Percentiles rank a stretch among this genome's conserved stretches.
These are phyloP conservation scores for Cistogaster globosa DNA, from an alignment of 2,888 invertebrate species.

Conservation along the genomic window DNA sequence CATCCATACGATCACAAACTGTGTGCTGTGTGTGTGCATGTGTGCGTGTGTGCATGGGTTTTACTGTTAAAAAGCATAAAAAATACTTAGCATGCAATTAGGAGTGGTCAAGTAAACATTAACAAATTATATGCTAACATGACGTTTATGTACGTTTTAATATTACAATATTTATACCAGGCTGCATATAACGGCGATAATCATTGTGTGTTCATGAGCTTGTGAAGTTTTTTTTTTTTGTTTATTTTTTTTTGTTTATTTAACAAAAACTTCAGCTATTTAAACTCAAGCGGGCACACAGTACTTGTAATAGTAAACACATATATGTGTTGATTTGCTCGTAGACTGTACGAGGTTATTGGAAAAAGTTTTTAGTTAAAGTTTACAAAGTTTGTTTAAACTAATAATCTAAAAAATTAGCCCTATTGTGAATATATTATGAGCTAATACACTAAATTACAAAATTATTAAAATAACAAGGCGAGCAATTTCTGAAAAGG, in stretches of 20 bases:
- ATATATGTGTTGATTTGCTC: background rate
- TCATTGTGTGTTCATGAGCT: conserved; percentile 33
- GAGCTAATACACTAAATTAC: too few species aligned
- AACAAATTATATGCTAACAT: conserved; percentile 79
- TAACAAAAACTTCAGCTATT: conserved; percentile 14
- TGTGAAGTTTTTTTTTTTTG: background rate
- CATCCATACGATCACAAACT: background rate
- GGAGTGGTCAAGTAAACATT: conserved; percentile 79
- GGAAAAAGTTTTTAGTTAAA: background rate
- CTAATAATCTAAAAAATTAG: too few species aligned
- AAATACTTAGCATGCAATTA: conserved; percentile 79
- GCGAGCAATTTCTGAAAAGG: too few species aligned
- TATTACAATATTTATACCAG: conserved; percentile 57
- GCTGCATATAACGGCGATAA: conserved; percentile 58
- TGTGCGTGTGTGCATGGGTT: background rate
- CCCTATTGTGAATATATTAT: too few species aligned
- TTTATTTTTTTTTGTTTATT: background rate
- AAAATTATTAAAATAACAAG: too few species aligned
- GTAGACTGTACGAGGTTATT: background rate
- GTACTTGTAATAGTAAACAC: background rate
- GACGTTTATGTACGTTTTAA: conserved; percentile 69
- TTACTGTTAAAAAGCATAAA: conserved; percentile 46
- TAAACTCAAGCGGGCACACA: conserved; percentile 47
- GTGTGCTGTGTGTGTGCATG: background rate
- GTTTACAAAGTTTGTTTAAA: too few species aligned